phyloP scores from a whole-genome alignment of 35 echinoderm and acorn worm genomes.

The Stichopus chloronotus region DNA sequence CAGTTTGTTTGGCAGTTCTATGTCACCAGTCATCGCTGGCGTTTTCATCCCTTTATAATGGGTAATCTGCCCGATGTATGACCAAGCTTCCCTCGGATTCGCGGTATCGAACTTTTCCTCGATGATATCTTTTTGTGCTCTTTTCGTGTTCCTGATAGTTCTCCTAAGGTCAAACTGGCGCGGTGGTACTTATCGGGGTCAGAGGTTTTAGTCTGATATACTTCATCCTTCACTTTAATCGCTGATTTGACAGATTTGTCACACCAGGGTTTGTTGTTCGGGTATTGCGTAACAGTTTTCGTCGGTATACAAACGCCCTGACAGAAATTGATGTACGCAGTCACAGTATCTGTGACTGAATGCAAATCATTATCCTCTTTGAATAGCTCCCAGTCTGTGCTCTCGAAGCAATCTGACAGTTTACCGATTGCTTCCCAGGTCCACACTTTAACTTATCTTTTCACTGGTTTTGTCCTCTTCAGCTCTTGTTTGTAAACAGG shows the following conservation, averaged over 20 bases:
- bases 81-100: constrained; percentile 30
- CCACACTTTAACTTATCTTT: constrained; percentile 2
- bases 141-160: background rate
- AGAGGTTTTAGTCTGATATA: too few relatives aligned
- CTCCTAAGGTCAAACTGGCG: constrained; percentile 8
- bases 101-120: constrained; percentile 25
- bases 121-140: background rate
- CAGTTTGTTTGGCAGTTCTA: background rate
- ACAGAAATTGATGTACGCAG: constrained; percentile 23
- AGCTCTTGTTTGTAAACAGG: constrained; percentile 41
- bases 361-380: constrained; percentile 19
- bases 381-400: background rate
- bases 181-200: background rate
- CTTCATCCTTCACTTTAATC: too few relatives aligned
- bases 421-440: background rate
- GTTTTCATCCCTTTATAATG: too few relatives aligned
- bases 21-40: background rate
- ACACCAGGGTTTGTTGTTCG: background rate
- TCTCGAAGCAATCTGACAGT: background rate
- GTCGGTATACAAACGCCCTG: constrained; percentile 22
- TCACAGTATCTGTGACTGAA: constrained; percentile 12
- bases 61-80: constrained; percentile 29
- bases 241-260: too few relatives aligned
- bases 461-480: background rate
- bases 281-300: background rate